These are phyloP conservation scores for Lobophora halterata DNA, from an alignment of 2,888 invertebrate genomes.

Conservation along the genomic window DNA sequence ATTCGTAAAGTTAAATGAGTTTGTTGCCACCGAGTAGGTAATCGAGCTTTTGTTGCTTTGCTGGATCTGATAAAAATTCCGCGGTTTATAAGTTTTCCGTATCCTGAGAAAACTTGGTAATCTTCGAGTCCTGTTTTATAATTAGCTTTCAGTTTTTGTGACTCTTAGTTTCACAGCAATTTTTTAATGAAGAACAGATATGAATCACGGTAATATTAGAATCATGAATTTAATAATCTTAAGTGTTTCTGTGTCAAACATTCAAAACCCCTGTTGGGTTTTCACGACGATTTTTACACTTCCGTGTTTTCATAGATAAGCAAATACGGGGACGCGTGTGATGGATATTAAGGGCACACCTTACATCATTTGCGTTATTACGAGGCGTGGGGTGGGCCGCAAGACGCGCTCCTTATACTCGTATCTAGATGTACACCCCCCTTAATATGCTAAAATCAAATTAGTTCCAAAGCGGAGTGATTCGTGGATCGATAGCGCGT, in stretches of 20 bases:
- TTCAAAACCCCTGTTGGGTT: slow-evolving; percentile 54
- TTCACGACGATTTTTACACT: slow-evolving; percentile 78
- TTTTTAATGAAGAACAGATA: too few relatives aligned
- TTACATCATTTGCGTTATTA: slow-evolving; percentile 81
- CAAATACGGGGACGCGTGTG: slow-evolving; percentile 78
- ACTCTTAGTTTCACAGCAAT: background rate
- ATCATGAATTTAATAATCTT: slow-evolving; percentile 60
- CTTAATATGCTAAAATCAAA: slow-evolving; percentile 81
- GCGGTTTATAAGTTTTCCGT: slow-evolving; percentile 28
- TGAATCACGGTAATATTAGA: too few relatives aligned
- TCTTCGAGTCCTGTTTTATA: background rate
- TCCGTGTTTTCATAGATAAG: slow-evolving; percentile 79
- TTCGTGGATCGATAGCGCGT: slow-evolving; percentile 71
- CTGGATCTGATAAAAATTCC: slow-evolving; percentile 63
- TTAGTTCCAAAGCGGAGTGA: slow-evolving; percentile 78
- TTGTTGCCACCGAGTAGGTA: slow-evolving; percentile 67
- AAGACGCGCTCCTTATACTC: slow-evolving; percentile 70
- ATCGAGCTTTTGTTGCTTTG: slow-evolving; percentile 64
- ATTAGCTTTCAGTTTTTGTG: background rate
- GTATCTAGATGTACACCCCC: slow-evolving; percentile 70
- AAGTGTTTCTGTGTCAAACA: slow-evolving; percentile 61
- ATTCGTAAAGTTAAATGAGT: slow-evolving; percentile 78
- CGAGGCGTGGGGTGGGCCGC: slow-evolving; percentile 49
- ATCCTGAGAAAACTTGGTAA: slow-evolving; percentile 19
- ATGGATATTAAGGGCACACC: slow-evolving; percentile 81